Conservation (phyloP, 2,113 vertebrate genomes). For the Brachionichthys hirsutus region DNA sequence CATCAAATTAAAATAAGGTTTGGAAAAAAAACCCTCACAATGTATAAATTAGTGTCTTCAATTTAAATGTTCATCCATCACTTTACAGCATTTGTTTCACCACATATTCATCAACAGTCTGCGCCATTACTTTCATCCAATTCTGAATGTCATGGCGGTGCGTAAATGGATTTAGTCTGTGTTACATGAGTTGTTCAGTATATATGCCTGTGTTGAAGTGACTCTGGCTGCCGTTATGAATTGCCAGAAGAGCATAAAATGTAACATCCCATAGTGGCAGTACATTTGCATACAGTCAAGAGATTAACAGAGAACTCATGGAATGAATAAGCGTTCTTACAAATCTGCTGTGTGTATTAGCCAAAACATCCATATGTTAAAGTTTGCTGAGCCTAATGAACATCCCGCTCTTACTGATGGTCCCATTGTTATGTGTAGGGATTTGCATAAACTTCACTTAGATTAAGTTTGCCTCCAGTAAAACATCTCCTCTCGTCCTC, state of each 20-base stretch:
- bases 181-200: background rate
- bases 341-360: constrained; percentile 63
- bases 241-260: constrained; percentile 49
- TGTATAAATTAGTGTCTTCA: too few relatives aligned
- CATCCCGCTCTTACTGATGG: constrained; percentile 73
- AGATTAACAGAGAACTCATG: constrained; percentile 55
- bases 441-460: constrained; percentile 73
- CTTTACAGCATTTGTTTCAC: too few relatives aligned
- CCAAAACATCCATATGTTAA: constrained; percentile 72
- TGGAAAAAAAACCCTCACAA: too few relatives aligned
- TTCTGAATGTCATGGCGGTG: too few relatives aligned
- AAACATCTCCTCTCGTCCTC: constrained; percentile 50
- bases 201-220: constrained; percentile 21
- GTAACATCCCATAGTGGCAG: constrained; percentile 56
- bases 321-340: constrained; percentile 63
- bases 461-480: constrained; percentile 70
- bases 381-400: constrained; percentile 68
- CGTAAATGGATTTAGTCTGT: background rate
- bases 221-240: constrained; percentile 29
- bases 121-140: too few relatives aligned
- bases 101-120: too few relatives aligned
- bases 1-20: too few relatives aligned
- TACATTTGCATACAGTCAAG: constrained; percentile 56
- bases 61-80: too few relatives aligned
- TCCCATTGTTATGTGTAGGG: constrained; percentile 67